Base-by-base conservation (phyloP, 2,113 vertebrate genomes). In the Phoenicopterus ruber region DNA sequence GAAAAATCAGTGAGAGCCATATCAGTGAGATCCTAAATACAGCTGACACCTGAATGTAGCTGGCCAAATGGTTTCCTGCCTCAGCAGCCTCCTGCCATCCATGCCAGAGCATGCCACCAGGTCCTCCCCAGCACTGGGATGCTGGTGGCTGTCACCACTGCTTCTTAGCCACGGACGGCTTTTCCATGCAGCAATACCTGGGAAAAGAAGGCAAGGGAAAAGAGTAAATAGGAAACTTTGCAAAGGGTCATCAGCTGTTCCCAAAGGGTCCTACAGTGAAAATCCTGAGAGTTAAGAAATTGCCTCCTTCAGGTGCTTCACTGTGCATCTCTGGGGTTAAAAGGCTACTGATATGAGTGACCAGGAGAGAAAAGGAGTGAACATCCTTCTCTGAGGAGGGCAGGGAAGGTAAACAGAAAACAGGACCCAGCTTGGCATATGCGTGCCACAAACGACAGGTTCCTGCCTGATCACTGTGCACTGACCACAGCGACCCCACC, bases 381-480 rank as follows among this genome's bases (percentile, higher is more conserved):
- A 42, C 42, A 26, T 2, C 17, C 34, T 66, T 57, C 55, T 70
- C 47, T 63, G 52, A 76, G 31, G 38, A 86, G 17, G 34, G 29
- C 10, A 65, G 19, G 42, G 29, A 81, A 69, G 15, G 34, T 66
- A 58, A 71, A 72, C 0, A 2, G 57, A 79, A 90, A 91, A 87
- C 26, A 79, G 18, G 47, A 76, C 32, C 26, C 77, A 38, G 47
- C 38, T 38, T 82, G 58, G 44, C 28, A 20, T 5, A 54, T 1
- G 16, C 7, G 11, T 71, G 44, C 44, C 55, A 70, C 73, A 54
- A 76, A 81, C 2, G 4, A 58, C 13, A 52, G 26, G 13, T 38
- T 85, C 44, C 87, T 80, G 31, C 40, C 81, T 0, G 0, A 34
- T 40, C 0, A 0, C 21, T 83, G 34, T 36, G 61, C 44, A 59